Base-by-base conservation (phyloP, 2,797 vertebrate species). In the Lerista edwardsae region DNA sequence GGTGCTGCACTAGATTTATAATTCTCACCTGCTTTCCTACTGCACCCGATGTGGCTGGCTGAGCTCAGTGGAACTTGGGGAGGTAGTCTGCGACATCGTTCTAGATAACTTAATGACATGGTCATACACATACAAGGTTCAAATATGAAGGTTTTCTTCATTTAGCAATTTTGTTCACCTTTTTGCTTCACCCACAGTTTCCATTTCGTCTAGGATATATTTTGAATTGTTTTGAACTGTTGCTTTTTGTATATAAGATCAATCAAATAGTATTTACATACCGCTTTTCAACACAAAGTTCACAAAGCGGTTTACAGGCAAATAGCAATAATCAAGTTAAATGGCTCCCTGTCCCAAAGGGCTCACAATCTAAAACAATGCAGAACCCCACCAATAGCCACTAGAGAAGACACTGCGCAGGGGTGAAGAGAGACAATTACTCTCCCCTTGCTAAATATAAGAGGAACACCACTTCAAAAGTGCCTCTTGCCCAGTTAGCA, bases 141-240 rank as follows among this genome's bases (percentile, higher is more conserved):
- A 84, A 77, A 17, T 69, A 27, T 10, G 27, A 69, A 76, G 51
- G 19, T 27, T 69, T 34, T 23, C 34, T 69, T 31, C 21, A 77
- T 59, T 27, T 64, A 69, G 29, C 34, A 17, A 47, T 67, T 31
- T 82, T 71, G 21, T 71, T 76, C 31, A n/a, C 15, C 17, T 8
- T 79, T 59, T 76, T 80, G 14, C 82, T 86, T 41, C 67, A 4
- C 76, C 10, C 4, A 65, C 3, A 8, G 7, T 34, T 27, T 57
- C 76, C 84, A 69, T 84, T 84, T 0, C 75, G 55, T 39, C 17
- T 80, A 15, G 86, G 71, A 82, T 75, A 10, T 64, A 3, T 88
- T 84, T 59, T 82, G 44, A 86, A 67, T 65, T 79, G 41, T 27
- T 79, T 51, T 23, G 25, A 86, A 75, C 1, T 64, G 1, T 41